phyloP scores from a whole-genome alignment of 2,797 vertebrate species.

The Numenius phaeopus region DNA sequence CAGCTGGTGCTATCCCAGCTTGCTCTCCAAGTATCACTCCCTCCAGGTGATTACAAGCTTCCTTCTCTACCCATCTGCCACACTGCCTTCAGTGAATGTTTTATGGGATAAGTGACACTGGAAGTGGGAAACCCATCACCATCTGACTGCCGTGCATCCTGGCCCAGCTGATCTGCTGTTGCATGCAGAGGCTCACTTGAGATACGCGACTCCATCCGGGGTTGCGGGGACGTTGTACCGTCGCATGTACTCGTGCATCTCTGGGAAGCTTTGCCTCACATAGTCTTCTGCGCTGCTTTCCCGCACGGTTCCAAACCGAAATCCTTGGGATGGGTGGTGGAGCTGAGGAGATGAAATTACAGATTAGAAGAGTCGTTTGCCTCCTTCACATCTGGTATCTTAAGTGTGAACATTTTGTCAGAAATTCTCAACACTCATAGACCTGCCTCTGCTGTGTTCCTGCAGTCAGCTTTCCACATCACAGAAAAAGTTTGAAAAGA shows the following conservation, averaged over 20 bases:
- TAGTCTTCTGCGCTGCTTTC: conserved; percentile 98
- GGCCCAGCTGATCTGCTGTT: background rate
- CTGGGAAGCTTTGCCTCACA: conserved; percentile 96
- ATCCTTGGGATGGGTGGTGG: conserved; percentile 98
- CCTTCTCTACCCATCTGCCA: background rate
- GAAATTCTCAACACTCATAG: background rate
- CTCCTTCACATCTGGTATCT: background rate
- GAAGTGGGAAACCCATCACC: background rate
- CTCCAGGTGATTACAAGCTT: background rate
- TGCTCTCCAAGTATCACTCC: conserved; percentile 3
- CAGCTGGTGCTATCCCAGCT: conserved; percentile 10
- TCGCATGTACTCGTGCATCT: conserved; percentile 99
- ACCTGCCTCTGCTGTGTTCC: background rate
- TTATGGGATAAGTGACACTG: background rate
- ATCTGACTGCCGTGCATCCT: background rate
- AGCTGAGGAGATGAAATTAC: conserved; percentile 80
- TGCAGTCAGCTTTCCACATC: background rate
- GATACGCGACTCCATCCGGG: conserved; percentile 88
- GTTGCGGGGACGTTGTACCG: conserved; percentile 95
- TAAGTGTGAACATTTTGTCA: background rate
- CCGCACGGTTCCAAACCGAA: conserved; percentile 95
- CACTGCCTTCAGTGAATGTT: background rate
- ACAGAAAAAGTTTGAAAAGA: background rate
- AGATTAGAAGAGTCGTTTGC: background rate
- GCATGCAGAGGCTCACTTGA: conserved; percentile 87